Conservation (phyloP, 1,140 invertebrate genomes). For the Rhagoletis zephyria region DNA sequence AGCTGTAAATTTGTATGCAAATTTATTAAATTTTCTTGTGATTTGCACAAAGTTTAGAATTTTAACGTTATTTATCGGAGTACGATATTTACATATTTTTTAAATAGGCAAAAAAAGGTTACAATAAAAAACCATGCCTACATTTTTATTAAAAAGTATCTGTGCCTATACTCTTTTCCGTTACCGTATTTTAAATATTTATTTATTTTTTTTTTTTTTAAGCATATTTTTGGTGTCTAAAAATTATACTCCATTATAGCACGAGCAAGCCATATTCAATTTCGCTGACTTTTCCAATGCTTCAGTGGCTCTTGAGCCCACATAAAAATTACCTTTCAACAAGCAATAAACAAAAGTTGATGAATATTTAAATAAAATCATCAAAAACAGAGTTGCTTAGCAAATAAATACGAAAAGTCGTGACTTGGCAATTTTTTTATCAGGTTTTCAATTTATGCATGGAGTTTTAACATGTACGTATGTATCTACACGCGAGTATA, state of each 20-base stretch:
- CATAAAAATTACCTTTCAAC: conserved; percentile 11
- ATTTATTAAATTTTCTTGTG: too few species aligned
- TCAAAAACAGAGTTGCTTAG: too few species aligned
- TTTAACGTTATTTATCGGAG: too few species aligned
- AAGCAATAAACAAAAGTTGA: neutral
- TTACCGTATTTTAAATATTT: neutral
- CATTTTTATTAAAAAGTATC: too few species aligned
- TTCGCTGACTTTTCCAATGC: neutral
- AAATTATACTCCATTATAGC: neutral
- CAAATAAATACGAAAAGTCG: neutral
- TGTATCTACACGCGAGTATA: too few species aligned
- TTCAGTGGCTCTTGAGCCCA: conserved; percentile 22
- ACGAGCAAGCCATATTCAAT: neutral
- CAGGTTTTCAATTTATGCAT: too few species aligned
- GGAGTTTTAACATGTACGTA: too few species aligned
- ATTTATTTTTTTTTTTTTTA: neutral
- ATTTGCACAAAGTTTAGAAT: too few species aligned
- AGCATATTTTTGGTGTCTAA: neutral
- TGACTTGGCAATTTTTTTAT: neutral
- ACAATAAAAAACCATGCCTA: neutral
- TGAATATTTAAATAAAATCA: neutral
- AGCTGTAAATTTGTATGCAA: too few species aligned
- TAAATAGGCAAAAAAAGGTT: neutral
- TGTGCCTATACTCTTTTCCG: neutral
- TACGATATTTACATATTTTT: too few species aligned